Evolutionary conservation across 2,113 vertebrate species (phyloP).

Genomic region (Balaenoptera acutorostrata): DNA sequence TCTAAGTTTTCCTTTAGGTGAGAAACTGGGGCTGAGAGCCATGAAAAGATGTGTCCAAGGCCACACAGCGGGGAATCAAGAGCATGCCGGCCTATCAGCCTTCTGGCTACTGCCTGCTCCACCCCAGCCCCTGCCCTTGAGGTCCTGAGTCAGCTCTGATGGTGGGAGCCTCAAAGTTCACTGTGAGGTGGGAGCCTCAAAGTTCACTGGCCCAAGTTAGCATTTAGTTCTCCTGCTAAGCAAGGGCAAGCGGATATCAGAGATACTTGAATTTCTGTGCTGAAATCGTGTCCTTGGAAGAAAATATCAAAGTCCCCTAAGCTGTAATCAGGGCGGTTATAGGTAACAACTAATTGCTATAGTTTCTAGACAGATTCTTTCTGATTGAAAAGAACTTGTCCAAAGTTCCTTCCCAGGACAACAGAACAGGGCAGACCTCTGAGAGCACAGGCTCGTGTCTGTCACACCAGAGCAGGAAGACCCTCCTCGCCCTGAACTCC

Average conservation of each 20-base stretch:
- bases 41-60: not conserved
- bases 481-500: too few relatives aligned
- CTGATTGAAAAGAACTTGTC: not conserved
- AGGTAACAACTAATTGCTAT: not conserved
- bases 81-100: not conserved
- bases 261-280: slow-evolving; percentile 32
- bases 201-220: not conserved
- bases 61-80: rapidly evolving
- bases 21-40: not conserved
- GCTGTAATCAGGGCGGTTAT: slow-evolving; percentile 3
- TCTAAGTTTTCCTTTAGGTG: not conserved
- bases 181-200: not conserved
- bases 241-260: not conserved
- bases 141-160: not conserved
- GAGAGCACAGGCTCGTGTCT: not conserved
- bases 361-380: slow-evolving; percentile 29
- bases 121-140: not conserved
- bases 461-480: not conserved
- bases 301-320: slow-evolving; percentile 43
- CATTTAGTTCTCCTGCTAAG: not conserved
- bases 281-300: slow-evolving; percentile 35
- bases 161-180: not conserved
- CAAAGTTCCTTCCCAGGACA: slow-evolving; percentile 37
- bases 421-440: not conserved
- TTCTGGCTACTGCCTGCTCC: not conserved